Conservation (phyloP, 2,888 invertebrate genomes). For the Physocephala rufipes region DNA sequence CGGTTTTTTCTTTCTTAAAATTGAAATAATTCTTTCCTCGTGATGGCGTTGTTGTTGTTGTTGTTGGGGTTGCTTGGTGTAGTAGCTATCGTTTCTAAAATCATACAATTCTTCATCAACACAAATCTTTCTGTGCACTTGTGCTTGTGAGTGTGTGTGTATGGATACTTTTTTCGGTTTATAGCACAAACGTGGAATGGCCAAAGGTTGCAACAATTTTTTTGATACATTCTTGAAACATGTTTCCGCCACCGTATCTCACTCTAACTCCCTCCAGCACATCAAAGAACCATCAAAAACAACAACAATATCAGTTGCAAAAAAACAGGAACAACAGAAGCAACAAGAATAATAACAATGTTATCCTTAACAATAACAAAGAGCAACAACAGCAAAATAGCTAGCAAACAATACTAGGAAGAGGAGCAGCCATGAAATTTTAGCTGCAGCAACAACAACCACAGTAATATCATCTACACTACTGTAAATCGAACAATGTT, state of each 20-base stretch:
- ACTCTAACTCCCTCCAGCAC: background rate
- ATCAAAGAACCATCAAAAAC: background rate
- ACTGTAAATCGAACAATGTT: no score
- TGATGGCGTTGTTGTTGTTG: background rate
- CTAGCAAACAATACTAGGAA: background rate
- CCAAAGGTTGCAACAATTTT: slow-evolving; percentile 20
- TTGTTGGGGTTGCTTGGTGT: slow-evolving; percentile 6
- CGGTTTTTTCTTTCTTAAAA: slow-evolving; percentile 34
- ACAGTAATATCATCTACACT: slow-evolving; percentile 26
- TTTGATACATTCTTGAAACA: background rate
- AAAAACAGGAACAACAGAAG: background rate
- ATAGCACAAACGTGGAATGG: background rate
- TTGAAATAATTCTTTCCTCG: slow-evolving; percentile 30
- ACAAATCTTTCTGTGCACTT: background rate
- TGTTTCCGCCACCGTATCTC: no score
- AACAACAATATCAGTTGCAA: background rate
- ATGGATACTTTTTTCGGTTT: background rate
- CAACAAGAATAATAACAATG: background rate
- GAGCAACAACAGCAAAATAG: background rate
- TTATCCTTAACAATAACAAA: background rate
- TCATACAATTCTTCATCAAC: background rate
- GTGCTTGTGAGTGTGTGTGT: no score
- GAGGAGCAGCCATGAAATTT: background rate
- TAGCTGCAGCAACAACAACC: background rate
- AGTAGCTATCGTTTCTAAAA: background rate